Evolutionary conservation across 2,888 invertebrate species (phyloP).

Genomic region (Acrobasis suavella): DNA sequence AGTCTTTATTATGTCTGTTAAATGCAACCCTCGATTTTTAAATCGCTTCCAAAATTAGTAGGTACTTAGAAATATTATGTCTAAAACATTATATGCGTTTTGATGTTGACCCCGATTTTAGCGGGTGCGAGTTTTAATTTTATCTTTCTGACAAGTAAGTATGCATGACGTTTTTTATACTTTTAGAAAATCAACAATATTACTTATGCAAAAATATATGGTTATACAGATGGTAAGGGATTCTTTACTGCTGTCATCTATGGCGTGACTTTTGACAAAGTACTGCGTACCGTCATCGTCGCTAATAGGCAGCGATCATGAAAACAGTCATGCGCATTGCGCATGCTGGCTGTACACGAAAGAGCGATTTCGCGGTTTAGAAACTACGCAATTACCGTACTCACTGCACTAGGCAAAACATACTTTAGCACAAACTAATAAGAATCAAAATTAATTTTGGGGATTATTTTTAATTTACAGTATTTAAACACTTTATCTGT

Average conservation of each 20-base stretch:
- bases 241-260: constrained; percentile 1
- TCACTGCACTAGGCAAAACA: neutral
- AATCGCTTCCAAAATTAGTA: no score
- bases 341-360: constrained; percentile 8
- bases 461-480: neutral
- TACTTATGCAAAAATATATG: no score
- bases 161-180: no score
- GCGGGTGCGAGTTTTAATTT: no score
- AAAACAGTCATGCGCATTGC: constrained; percentile 8
- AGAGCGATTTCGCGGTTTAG: constrained; percentile 15
- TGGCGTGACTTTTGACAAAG: constrained; percentile 14
- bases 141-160: no score
- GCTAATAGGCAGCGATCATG: constrained; percentile 8
- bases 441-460: neutral
- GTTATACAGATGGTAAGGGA: neutral
- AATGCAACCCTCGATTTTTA: no score
- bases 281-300: constrained; percentile 1
- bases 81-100: no score
- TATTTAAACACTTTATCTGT: neutral
- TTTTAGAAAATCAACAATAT: no score
- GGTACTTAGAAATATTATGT: no score
- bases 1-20: no score
- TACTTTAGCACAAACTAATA: neutral
- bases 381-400: constrained; percentile 5
- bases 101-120: no score